These are phyloP conservation scores for Limnephilus rhombicus DNA, from an alignment of 2,888 invertebrate species.

Conservation along the genomic window DNA sequence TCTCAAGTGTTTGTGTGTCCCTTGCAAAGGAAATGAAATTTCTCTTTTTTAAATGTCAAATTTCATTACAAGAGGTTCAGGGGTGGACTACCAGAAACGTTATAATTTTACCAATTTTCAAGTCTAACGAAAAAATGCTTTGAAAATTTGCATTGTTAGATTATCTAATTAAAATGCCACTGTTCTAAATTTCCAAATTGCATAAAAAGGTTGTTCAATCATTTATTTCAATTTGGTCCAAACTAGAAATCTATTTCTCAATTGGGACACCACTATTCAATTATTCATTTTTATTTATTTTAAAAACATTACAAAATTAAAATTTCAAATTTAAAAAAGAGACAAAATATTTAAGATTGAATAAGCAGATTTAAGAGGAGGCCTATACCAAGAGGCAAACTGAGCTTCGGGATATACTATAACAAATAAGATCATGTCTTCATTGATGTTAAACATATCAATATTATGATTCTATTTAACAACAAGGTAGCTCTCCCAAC, in stretches of 20 bases:
- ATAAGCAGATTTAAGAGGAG: too few relatives aligned
- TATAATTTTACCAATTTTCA: neutral
- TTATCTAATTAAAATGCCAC: neutral
- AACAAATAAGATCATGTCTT: too few relatives aligned
- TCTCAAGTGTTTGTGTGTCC: neutral
- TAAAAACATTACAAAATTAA: too few relatives aligned
- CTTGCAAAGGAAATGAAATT: neutral
- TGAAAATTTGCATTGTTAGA: neutral
- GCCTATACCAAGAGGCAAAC: too few relatives aligned
- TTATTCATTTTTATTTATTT: too few relatives aligned
- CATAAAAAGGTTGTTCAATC: neutral
- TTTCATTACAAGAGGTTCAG: neutral
- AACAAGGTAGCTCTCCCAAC: too few relatives aligned
- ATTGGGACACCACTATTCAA: too few relatives aligned
- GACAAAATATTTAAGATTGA: too few relatives aligned
- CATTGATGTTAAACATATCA: too few relatives aligned
- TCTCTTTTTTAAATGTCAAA: neutral
- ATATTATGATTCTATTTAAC: too few relatives aligned
- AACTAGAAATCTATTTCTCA: neutral
- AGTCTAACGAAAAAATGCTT: neutral
- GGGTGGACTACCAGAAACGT: neutral
- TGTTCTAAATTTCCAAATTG: neutral
- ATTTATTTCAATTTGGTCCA: neutral
- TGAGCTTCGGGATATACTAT: too few relatives aligned
- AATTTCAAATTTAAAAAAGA: too few relatives aligned